phyloP scores from a whole-genome alignment of 2,888 invertebrate genomes.

The Ichneumoninae sp. region DNA sequence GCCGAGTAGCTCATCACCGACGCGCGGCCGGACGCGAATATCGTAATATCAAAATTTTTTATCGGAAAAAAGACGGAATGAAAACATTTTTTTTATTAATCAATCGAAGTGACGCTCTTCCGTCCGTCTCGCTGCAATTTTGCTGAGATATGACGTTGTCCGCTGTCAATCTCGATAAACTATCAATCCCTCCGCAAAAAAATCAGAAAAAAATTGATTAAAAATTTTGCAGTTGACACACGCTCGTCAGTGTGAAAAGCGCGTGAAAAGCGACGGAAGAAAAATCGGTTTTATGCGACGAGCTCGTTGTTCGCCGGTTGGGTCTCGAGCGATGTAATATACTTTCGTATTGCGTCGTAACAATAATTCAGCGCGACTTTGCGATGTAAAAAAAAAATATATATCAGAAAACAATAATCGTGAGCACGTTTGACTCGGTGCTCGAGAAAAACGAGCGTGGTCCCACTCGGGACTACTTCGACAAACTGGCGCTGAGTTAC shows the following conservation, averaged over 20 bases:
- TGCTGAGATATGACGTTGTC: conserved; percentile 42
- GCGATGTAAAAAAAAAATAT: neutral
- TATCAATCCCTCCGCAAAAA: conserved; percentile 36
- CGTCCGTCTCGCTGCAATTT: conserved; percentile 24
- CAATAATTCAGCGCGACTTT: conserved; percentile 5
- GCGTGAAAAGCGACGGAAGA: neutral
- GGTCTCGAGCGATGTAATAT: neutral
- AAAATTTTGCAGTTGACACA: conserved; percentile 41
- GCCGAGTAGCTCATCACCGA: conserved; percentile 24
- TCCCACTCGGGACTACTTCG: conserved; percentile 68
- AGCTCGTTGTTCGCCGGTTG: conserved; percentile 1
- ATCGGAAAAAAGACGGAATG: neutral
- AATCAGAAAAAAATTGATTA: conserved; percentile 12
- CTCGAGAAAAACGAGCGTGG: conserved; percentile 65
- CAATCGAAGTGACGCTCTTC: conserved; percentile 41
- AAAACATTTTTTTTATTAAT: conserved; percentile 46
- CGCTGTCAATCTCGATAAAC: conserved; percentile 44
- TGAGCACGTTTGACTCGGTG: conserved; percentile 67
- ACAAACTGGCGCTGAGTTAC: conserved; percentile 69
- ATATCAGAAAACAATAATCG: conserved; percentile 16
- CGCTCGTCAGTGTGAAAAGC: neutral
- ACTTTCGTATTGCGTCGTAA: neutral
- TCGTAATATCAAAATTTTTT: conserved; percentile 53
- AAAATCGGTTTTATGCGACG: conserved; percentile 39
- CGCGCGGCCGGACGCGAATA: conserved; percentile 29